A percentile compares a stretch with the other conserved stretches of the same genome.
Evolutionary conservation across 2,797 vertebrate species (phyloP).

Genomic region (Urosaurus nigricauda): DNA sequence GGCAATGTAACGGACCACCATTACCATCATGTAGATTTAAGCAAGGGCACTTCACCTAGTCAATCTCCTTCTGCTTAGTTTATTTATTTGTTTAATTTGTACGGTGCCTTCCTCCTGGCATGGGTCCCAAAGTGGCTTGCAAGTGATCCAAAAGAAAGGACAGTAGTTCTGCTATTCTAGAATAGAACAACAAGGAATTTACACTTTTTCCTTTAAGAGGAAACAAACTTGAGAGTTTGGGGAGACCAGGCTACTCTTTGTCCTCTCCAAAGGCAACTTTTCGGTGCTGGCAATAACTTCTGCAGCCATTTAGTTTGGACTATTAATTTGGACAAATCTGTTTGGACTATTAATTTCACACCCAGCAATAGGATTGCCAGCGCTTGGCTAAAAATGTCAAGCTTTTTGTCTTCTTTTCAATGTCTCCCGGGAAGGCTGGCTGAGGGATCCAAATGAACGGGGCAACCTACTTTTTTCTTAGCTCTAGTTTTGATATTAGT

Average conservation of each 20-base stretch:
- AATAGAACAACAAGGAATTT: not conserved
- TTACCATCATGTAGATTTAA: no score
- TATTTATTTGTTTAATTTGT: no score
- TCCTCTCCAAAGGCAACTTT: no score
- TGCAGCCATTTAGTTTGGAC: no score
- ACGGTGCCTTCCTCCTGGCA: no score
- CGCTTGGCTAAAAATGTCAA: not conserved
- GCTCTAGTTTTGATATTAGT: not conserved
- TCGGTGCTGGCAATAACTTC: no score
- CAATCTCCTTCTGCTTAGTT: not conserved
- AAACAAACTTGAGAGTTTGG: not conserved
- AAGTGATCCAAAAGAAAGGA: no score
- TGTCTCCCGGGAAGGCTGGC: not conserved
- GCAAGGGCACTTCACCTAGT: fast-evolving
- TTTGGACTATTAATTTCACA: not conserved
- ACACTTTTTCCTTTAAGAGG: not conserved
- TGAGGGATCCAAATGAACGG: not conserved
- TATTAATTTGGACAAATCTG: no score
- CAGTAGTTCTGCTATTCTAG: not conserved
- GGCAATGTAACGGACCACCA: no score
- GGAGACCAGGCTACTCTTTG: no score
- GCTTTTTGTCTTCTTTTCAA: not conserved
- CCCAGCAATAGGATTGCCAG: not conserved
- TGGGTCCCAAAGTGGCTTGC: no score
- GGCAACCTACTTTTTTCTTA: not conserved